phyloP scores from a whole-genome alignment of 2,797 vertebrate genomes.

The Ptychobarbus kaznakovi region DNA sequence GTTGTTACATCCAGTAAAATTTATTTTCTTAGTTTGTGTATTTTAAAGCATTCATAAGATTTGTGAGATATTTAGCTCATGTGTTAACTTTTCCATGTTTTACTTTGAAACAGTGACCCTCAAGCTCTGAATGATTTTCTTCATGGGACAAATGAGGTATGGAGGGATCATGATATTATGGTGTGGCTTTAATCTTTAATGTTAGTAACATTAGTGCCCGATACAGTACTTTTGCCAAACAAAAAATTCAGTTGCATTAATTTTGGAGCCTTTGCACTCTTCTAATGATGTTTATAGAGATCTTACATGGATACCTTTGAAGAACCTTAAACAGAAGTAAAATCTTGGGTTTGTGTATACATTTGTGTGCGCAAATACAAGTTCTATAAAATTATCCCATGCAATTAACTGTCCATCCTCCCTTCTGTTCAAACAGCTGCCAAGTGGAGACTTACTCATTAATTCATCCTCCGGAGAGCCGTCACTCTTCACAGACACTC shows the following conservation, averaged over 20 bases:
- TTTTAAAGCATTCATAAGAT: background rate
- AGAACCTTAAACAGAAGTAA: background rate
- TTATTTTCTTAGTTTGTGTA: background rate
- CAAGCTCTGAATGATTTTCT: constrained; percentile 87
- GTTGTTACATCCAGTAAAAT: constrained; percentile 23
- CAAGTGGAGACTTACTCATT: constrained; percentile 84
- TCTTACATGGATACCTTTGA: background rate
- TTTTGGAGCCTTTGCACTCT: background rate
- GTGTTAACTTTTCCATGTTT: constrained; percentile 18
- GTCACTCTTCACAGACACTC: constrained; percentile 81
- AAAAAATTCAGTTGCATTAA: background rate
- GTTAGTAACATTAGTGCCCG: background rate
- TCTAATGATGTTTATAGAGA: background rate
- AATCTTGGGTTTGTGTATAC: constrained; percentile 9
- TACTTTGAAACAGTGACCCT: constrained; percentile 76
- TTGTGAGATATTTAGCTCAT: background rate
- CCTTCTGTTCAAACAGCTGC: constrained; percentile 76
- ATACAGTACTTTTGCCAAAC: background rate
- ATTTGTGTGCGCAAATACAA: background rate
- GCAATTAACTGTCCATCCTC: constrained; percentile 45
- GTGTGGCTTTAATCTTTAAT: background rate
- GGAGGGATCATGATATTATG: background rate
- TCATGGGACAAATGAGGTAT: constrained; percentile 85
- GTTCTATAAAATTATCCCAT: constrained; percentile 11
- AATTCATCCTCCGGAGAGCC: constrained; percentile 80